These are phyloP conservation scores for Mus caroli DNA, from an alignment of 2,797 vertebrate species.

Conservation along the genomic window DNA sequence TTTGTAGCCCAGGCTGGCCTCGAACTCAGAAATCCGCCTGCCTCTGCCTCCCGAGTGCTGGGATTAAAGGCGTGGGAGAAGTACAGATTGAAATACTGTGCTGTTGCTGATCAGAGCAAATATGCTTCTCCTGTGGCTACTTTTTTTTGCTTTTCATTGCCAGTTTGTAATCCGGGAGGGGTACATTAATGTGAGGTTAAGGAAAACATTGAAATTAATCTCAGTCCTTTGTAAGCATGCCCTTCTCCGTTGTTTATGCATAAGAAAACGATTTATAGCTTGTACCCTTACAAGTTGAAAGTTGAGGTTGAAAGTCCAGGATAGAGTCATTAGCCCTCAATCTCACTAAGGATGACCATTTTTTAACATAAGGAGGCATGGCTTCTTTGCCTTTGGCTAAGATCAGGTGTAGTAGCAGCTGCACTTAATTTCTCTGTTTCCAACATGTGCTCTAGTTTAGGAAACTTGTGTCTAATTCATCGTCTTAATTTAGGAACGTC, in stretches of 20 bases:
- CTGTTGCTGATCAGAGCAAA: conserved; percentile 39
- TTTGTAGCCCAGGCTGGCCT: no score
- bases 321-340: neutral
- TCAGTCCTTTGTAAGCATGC: conserved; percentile 29
- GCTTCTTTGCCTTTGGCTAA: neutral
- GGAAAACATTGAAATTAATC: conserved; percentile 52
- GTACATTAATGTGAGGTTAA: conserved; percentile 45
- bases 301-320: neutral
- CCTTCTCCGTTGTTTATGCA: conserved; percentile 36
- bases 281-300: conserved; percentile 1
- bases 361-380: neutral
- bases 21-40: no score
- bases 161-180: conserved; percentile 45
- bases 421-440: conserved; percentile 43
- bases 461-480: conserved; percentile 29
- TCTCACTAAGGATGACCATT: neutral
- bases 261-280: conserved; percentile 17
- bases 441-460: conserved; percentile 55
- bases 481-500: conserved; percentile 63
- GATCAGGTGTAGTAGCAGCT: conserved; percentile 20
- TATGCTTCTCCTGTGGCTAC: conserved; percentile 40
- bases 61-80: no score
- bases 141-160: conserved; percentile 57
- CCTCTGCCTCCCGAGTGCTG: no score
- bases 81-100: neutral